Evolutionary conservation across 2,888 invertebrate genomes (phyloP), one percentile per base, ranked within the genome.

Genomic region (Acholoe squamosa): DNA sequence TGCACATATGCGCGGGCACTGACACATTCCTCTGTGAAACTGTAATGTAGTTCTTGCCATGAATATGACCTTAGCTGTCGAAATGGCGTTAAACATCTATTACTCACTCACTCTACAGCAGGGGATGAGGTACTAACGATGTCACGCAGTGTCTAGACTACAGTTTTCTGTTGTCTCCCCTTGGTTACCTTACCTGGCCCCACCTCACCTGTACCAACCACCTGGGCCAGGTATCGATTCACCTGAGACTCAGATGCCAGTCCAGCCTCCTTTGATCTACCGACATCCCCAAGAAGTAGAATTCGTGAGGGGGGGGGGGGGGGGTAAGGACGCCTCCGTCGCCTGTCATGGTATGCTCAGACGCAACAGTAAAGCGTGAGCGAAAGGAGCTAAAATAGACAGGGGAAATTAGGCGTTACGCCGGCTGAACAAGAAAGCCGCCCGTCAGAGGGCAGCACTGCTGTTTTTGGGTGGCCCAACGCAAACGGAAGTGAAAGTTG

Each of bases 201-300:
- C 14, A 61, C 3, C 28, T 71, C 71, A 71, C 71, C 71, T 71
- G 71, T 28, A 25, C 71, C 71, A n/a, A n/a, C n/a, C 28, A 71
- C 71, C 71, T 71, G 71, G 61, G 61, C 61, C 61, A 61, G 61
- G 7, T 71, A 71, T 71, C 31, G 71, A 71, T 71, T 28, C 71
- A n/a, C 3, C 10, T 14, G 28, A 25, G 28, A 25, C 71, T 14
- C 28, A 16, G 0, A 28, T 10, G 31, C 67, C 71, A n/a, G 19
- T 28, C 25, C 5, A 14, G 25, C 14, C 71, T 71, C 71, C 71
- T 71, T 71, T 71, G 71, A 71, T 71, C 71, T 71, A 28, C 71
- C 71, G 71, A 14, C 71, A 71, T 71, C 28, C 71, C 71, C 71
- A 71, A 28, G 71, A 25, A 71, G 5, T 7, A 71, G 71, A 25